These are phyloP conservation scores for Pogonocherus hispidulus DNA, from an alignment of 2,888 invertebrate species.

Conservation along the genomic window DNA sequence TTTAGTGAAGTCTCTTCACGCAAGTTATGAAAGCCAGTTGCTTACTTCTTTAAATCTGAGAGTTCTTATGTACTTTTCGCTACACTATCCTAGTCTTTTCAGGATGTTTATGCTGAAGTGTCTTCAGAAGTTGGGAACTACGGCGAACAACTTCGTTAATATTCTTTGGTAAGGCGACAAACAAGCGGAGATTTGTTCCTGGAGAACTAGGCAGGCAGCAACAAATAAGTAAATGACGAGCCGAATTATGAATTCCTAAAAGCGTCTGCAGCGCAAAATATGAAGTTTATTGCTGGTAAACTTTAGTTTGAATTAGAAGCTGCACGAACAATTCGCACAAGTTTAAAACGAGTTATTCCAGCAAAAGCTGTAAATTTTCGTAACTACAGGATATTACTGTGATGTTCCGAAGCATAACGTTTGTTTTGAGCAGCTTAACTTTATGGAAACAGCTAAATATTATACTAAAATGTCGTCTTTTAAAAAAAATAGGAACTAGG, in stretches of 20 bases:
- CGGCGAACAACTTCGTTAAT: background rate
- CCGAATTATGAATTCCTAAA: conserved; percentile 26
- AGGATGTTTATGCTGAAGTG: background rate
- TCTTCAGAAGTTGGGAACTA: background rate
- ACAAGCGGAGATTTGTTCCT: conserved; percentile 2
- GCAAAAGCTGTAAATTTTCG: no score
- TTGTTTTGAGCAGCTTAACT: no score
- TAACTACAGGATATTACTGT: no score
- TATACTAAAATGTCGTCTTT: no score
- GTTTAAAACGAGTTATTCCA: conserved; percentile 42
- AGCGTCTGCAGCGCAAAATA: conserved; percentile 32
- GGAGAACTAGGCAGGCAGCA: background rate
- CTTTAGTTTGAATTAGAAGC: conserved; percentile 46
- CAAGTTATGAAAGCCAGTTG: no score
- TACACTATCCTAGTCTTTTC: no score
- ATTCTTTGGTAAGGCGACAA: background rate
- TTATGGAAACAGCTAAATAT: no score
- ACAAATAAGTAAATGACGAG: conserved; percentile 10
- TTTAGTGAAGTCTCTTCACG: no score
- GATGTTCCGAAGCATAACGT: no score
- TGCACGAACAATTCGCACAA: conserved; percentile 43
- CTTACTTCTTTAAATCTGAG: no score
- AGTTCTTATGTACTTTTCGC: no score
- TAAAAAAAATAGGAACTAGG: no score
- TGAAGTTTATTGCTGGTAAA: conserved; percentile 44